A percentile compares a stretch with the other conserved stretches of the same genome.
Evolutionary conservation across 1,140 invertebrate species (phyloP).

Genomic region (Pogonomyrmex barbatus): DNA sequence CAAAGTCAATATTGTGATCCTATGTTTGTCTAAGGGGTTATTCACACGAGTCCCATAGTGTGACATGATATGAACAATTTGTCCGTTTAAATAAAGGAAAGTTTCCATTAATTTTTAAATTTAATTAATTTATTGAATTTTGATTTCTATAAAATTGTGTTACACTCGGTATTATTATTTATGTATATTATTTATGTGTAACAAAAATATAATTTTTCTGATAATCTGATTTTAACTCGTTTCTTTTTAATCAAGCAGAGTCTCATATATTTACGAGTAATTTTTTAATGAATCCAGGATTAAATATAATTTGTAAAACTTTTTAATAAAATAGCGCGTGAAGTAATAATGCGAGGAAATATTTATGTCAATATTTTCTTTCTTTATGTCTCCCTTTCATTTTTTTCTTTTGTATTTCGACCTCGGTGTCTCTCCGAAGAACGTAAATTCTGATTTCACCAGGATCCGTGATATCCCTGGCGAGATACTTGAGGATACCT

Average conservation of each 20-base stretch:
- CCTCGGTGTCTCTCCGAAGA: constrained; percentile 32
- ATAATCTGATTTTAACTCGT: not conserved
- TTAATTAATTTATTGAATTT: not conserved
- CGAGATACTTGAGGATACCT: constrained; percentile 40
- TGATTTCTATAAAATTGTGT: not conserved
- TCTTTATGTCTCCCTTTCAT: not conserved
- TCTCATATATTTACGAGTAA: not conserved
- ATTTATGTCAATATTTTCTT: constrained; percentile 38
- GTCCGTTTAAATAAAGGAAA: not conserved
- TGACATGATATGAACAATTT: not conserved
- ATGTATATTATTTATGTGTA: not conserved
- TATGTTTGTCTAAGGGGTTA: not conserved
- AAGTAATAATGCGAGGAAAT: not conserved
- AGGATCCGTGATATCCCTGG: constrained; percentile 48
- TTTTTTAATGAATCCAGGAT: not conserved
- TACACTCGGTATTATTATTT: not conserved
- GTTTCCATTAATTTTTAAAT: not conserved
- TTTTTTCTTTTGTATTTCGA: not conserved
- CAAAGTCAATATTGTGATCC: not conserved
- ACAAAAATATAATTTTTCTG: not conserved
- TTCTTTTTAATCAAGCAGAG: not conserved
- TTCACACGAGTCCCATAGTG: not conserved
- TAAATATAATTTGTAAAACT: not conserved
- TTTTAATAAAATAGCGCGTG: not conserved
- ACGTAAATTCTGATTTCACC: constrained; percentile 61